These are phyloP conservation scores for Petrocephalus zakoni DNA, from an alignment of 2,113 vertebrate species.

Conservation along the genomic window DNA sequence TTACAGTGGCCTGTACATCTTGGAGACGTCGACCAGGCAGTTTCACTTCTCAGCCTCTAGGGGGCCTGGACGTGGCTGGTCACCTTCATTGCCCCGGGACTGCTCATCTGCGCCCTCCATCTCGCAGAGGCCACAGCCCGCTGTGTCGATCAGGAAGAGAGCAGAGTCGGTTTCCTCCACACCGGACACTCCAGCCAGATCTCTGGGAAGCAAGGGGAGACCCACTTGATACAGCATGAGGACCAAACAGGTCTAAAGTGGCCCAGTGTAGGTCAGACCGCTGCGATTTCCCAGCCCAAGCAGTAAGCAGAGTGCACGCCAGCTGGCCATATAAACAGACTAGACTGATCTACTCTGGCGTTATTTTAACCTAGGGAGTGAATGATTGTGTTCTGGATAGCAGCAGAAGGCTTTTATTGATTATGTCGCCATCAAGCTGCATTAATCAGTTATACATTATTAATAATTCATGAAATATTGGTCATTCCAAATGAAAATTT, in stretches of 20 bases:
- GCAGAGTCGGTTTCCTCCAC: slow-evolving; percentile 75
- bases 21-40: background rate
- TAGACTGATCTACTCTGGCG: background rate
- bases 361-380: background rate
- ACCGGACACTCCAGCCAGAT: slow-evolving; percentile 69
- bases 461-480: background rate
- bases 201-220: slow-evolving; percentile 53
- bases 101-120: slow-evolving; percentile 78
- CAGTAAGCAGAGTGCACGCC: background rate
- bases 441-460: background rate
- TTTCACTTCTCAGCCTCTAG: background rate
- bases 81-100: slow-evolving; percentile 89
- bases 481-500: background rate
- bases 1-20: background rate
- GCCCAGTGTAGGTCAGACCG: background rate
- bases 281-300: background rate
- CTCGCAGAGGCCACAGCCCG: slow-evolving; percentile 82
- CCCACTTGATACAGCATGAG: background rate
- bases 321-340: background rate
- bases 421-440: background rate
- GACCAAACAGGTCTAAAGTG: background rate
- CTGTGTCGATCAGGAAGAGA: slow-evolving; percentile 83
- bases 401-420: background rate
- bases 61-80: background rate
- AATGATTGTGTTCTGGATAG: background rate